Evolutionary conservation across 1,140 invertebrate species (phyloP).

Genomic region (Tetramorium parvispinum): DNA sequence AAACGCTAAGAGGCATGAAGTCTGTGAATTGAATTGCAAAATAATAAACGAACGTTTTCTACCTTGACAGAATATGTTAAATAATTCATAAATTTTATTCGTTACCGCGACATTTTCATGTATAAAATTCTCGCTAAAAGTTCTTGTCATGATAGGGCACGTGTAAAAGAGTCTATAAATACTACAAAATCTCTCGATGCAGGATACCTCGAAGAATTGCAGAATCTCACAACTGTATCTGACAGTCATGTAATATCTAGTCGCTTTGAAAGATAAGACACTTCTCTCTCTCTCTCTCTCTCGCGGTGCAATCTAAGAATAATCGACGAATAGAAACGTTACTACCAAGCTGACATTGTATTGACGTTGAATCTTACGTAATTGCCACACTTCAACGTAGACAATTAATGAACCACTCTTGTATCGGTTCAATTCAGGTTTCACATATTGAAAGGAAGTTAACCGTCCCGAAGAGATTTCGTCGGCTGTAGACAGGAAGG

Average conservation of each 20-base stretch:
- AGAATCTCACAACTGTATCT: slow-evolving; percentile 45
- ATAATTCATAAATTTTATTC: neutral
- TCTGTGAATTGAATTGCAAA: neutral
- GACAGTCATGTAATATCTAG: neutral
- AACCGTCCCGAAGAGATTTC: neutral
- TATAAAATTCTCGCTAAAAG: slow-evolving; percentile 13
- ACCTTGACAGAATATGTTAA: neutral
- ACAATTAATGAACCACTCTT: slow-evolving; percentile 20
- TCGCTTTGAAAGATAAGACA: neutral
- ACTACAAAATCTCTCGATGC: slow-evolving; percentile 27
- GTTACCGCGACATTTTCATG: neutral
- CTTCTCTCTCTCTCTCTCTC: no score
- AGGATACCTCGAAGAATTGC: neutral
- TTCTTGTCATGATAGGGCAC: neutral
- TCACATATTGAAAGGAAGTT: neutral
- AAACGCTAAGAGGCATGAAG: neutral
- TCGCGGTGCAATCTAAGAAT: neutral
- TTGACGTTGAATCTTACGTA: neutral
- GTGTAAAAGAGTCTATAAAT: slow-evolving; percentile 29
- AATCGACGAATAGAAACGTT: neutral
- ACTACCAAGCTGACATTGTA: neutral
- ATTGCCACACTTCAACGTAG: neutral
- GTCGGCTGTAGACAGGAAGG: slow-evolving; percentile 10
- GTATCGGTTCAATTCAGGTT: neutral
- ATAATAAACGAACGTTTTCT: neutral